These are phyloP conservation scores for Colaptes auratus DNA, from an alignment of 2,113 vertebrate species.

Conservation along the genomic window DNA sequence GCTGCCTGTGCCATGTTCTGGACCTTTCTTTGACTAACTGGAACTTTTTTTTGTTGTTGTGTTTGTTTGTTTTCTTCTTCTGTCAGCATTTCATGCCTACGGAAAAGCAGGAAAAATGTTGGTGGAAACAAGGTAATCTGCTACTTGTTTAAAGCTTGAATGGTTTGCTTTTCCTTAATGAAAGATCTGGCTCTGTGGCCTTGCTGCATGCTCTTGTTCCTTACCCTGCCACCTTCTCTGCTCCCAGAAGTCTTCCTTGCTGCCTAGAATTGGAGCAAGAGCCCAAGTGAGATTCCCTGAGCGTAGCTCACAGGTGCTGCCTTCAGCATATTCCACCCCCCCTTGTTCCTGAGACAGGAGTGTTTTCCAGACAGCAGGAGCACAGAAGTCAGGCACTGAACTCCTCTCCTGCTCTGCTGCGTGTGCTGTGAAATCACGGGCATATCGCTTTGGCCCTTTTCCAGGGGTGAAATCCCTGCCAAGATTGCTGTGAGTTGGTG, in stretches of 20 bases:
- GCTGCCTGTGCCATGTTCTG: not conserved
- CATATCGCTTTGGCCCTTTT: not conserved
- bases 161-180: not conserved
- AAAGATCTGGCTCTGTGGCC: not conserved
- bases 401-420: not conserved
- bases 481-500: not conserved
- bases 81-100: conserved; percentile 91
- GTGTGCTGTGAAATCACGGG: not conserved
- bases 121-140: conserved; percentile 91
- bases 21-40: not conserved
- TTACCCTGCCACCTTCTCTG: not conserved
- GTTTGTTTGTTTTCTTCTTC: not conserved
- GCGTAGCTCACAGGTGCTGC: not conserved
- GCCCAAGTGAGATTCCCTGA: not conserved
- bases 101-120: conserved; percentile 93
- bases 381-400: not conserved
- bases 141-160: not conserved
- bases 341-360: not conserved
- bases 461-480: conserved; percentile 11
- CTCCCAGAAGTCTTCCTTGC: not conserved
- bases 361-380: not conserved
- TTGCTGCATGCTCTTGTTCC: fast-evolving
- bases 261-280: not conserved
- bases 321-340: not conserved
- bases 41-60: not conserved